Base-by-base conservation (phyloP, 1,140 invertebrate genomes). In the Bombus waltoni region DNA sequence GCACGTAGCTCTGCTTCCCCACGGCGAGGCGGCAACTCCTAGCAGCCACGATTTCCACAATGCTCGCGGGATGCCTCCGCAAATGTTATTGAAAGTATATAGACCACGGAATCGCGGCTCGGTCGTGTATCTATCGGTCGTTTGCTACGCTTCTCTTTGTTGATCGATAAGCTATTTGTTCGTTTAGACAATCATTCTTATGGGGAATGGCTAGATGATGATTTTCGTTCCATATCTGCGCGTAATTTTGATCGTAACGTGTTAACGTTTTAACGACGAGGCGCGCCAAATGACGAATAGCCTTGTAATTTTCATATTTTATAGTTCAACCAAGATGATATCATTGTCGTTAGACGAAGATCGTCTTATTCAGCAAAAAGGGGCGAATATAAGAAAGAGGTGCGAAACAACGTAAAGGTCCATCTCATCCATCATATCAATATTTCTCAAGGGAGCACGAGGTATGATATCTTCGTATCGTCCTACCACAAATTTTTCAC, bases 61-160 rank as follows among this genome's bases (percentile, higher is more conserved):
- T 77, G 25, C 53, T 40, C 38, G 32, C 25, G 40, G 40, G n/a
- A 66, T n/a, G 28, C 35, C 59, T 47, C 25, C 3, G 78, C 32
- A 80, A 80, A 53, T 66, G 32, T 79, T 70, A 32, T 70, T 80
- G 65, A 80, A 70, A 70, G 40, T 47, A 44, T 35, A 68, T 11
- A 35, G 38, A 42, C 28, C 59, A 13, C 15, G 15, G n/a, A 47
- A 42, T 47, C 10, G 28, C 6, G 28, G 13, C 25, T 74, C n/a
- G 42, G 2, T 53, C 47, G 47, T 22, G 47, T 53, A 53, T 53
- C 47, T 53, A 53, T 53, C 18, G 47, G 47, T 18, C 40, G 70
- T 28, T 72, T 72, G 9, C 25, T 13, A 18, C 40, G 38, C 11
- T n/a, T 42, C 25, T 15, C 25, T 42, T 40, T 28, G 10, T 38